Percentiles rank a stretch among this genome's conserved stretches.
Conservation (phyloP, 2,797 vertebrate species). For the Aphelocoma californica region DNA sequence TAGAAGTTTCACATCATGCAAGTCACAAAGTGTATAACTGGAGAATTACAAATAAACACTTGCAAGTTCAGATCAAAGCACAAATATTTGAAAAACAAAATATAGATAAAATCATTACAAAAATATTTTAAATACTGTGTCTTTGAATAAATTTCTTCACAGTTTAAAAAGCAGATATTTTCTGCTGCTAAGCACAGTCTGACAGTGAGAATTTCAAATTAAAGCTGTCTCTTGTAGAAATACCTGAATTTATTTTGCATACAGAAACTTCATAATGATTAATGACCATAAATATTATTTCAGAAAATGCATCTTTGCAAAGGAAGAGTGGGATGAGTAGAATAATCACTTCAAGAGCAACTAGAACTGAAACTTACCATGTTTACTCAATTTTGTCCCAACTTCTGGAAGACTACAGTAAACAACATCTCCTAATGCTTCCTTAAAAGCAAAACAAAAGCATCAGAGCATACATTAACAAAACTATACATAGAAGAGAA, state of each 20-base stretch:
- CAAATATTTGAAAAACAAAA: not conserved
- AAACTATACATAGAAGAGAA: not conserved
- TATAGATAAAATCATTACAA: not conserved
- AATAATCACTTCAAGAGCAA: not conserved
- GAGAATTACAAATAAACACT: not conserved
- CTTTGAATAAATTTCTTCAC: not conserved
- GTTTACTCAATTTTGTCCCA: constrained; percentile 89
- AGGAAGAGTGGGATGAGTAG: not conserved
- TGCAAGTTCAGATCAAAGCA: not conserved
- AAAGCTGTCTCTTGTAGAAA: not conserved
- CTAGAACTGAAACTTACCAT: constrained; percentile 78
- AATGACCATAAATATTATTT: not conserved
- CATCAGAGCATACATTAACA: not conserved
- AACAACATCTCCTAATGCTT: constrained; percentile 95
- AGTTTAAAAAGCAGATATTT: not conserved
- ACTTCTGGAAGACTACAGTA: constrained; percentile 97
- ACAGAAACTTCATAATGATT: not conserved
- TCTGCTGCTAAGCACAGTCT: not conserved
- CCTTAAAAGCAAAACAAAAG: constrained; percentile 76
- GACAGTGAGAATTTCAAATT: not conserved
- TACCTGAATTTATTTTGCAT: not conserved
- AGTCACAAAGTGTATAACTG: not conserved
- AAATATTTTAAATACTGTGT: not conserved
- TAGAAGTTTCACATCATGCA: not conserved
- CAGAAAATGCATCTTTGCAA: not conserved